Conservation (phyloP, 1,140 invertebrate genomes). For the Magallana angulata region DNA sequence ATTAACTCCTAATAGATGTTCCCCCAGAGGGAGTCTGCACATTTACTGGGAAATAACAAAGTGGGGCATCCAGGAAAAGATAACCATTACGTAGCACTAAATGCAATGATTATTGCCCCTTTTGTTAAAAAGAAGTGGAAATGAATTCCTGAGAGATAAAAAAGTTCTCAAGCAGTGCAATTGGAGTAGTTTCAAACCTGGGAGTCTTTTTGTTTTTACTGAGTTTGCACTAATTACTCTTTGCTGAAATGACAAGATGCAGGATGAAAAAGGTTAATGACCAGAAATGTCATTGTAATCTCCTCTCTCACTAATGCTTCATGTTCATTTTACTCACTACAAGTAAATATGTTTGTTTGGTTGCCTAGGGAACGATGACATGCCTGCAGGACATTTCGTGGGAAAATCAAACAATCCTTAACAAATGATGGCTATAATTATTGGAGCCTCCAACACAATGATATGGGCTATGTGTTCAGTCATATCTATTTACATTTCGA, state of each 20-base stretch:
- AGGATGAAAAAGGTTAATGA: not conserved
- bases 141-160: too few relatives aligned
- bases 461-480: not conserved
- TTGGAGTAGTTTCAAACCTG: too few relatives aligned
- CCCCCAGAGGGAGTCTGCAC: too few relatives aligned
- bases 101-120: too few relatives aligned
- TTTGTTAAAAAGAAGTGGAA: too few relatives aligned
- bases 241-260: not conserved
- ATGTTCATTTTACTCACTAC: slow-evolving; percentile 23
- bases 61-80: too few relatives aligned
- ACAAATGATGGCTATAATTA: slow-evolving; percentile 1
- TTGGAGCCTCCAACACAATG: not conserved
- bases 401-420: slow-evolving; percentile 4
- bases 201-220: not conserved
- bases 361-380: not conserved
- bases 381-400: not conserved
- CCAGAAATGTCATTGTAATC: not conserved
- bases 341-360: not conserved
- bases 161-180: too few relatives aligned
- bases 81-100: too few relatives aligned
- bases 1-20: too few relatives aligned
- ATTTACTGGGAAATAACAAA: too few relatives aligned
- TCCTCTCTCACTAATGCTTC: slow-evolving; percentile 8
- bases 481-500: not conserved
- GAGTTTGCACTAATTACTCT: not conserved